Percentiles rank a stretch among this genome's conserved stretches.
These are phyloP conservation scores for Arrhopalites spinosus DNA, from an alignment of 2,888 invertebrate species.

Conservation along the genomic window DNA sequence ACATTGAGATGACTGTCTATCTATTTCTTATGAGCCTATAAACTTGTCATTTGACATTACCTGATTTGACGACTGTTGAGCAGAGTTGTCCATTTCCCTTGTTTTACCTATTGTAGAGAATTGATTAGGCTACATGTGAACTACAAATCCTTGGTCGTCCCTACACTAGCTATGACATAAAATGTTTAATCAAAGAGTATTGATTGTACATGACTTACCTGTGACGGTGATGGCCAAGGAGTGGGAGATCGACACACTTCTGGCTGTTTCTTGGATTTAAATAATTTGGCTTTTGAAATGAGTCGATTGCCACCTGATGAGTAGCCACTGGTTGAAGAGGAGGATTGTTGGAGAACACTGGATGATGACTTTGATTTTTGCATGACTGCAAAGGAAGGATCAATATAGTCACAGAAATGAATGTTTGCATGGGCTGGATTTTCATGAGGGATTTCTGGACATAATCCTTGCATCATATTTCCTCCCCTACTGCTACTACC, in stretches of 20 bases:
- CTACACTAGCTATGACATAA: too few species aligned
- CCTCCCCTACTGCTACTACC: too few species aligned
- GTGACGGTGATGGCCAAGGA: conserved; percentile 13
- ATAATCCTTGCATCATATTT: not conserved
- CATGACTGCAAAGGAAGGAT: conserved; percentile 66
- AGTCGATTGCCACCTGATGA: conserved; percentile 62
- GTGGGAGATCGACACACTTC: too few species aligned
- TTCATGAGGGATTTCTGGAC: not conserved
- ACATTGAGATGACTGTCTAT: too few species aligned
- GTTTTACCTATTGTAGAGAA: conserved; percentile 50
- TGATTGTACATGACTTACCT: conserved; percentile 5
- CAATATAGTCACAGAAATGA: not conserved
- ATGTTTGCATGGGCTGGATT: not conserved
- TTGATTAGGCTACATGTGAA: too few species aligned
- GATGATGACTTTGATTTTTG: conserved; percentile 89
- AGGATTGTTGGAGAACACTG: conserved; percentile 74
- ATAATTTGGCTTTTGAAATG: conserved; percentile 78
- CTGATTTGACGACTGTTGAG: conserved; percentile 71
- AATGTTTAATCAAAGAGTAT: not conserved
- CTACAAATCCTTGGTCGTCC: too few species aligned
- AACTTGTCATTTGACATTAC: too few species aligned
- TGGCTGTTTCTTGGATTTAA: conserved; percentile 64
- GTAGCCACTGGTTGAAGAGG: conserved; percentile 18
- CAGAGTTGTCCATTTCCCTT: conserved; percentile 73
- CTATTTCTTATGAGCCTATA: too few species aligned